Conservation (phyloP, 2,797 vertebrate species). For the Leuciscus waleckii region DNA sequence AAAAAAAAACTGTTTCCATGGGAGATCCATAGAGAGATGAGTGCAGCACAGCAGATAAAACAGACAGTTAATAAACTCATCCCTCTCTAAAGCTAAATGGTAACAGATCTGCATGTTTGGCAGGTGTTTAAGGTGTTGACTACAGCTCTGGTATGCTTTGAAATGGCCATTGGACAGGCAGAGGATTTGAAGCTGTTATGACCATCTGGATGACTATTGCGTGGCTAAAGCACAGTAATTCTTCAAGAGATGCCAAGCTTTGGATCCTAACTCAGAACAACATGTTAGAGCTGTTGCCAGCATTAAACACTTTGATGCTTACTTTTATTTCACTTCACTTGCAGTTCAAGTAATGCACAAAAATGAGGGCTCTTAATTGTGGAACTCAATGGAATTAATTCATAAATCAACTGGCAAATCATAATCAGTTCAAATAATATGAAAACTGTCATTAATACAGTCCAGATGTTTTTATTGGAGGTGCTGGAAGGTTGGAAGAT, state of each 20-base stretch:
- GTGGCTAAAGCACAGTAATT: slow-evolving; percentile 20
- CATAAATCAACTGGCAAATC: neutral
- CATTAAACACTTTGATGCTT: neutral
- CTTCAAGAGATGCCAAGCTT: slow-evolving; percentile 22
- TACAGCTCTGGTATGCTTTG: neutral
- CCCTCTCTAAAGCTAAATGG: slow-evolving; percentile 10
- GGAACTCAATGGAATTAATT: neutral
- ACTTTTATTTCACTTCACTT: slow-evolving; percentile 23
- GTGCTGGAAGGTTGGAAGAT: neutral
- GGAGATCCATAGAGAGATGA: neutral
- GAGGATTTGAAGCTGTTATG: slow-evolving; percentile 13
- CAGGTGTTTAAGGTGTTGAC: slow-evolving; percentile 14
- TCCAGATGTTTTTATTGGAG: neutral
- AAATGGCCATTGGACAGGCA: slow-evolving; percentile 15
- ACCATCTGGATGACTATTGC: slow-evolving; percentile 37
- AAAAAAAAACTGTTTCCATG: neutral
- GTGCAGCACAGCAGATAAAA: slow-evolving; percentile 6
- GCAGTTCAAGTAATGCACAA: neutral
- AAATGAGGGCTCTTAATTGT: neutral
- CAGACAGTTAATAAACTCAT: slow-evolving; percentile 22
- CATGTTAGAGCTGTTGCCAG: slow-evolving; percentile 20
- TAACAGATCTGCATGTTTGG: slow-evolving; percentile 25
- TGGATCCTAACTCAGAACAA: slow-evolving; percentile 14
- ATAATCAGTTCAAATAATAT: neutral
- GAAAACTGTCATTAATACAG: neutral